These are phyloP conservation scores for Furnarius figulus DNA, from an alignment of 2,113 vertebrate genomes.

Conservation along the genomic window DNA sequence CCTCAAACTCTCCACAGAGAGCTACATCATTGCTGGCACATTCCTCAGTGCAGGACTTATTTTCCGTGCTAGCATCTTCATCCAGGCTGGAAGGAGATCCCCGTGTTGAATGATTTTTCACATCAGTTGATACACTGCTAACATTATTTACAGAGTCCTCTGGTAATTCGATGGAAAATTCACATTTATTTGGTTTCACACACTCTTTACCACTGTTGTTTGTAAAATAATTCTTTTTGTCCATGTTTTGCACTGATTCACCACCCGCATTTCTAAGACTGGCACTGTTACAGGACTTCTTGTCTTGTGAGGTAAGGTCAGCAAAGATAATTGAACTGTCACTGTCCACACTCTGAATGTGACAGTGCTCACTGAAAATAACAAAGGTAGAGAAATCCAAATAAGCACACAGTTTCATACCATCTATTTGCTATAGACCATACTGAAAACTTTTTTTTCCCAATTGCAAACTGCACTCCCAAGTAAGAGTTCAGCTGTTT, in stretches of 20 bases:
- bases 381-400: background rate
- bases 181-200: background rate
- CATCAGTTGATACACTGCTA: background rate
- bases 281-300: background rate
- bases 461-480: background rate
- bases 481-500: background rate
- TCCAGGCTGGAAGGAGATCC: background rate
- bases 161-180: background rate
- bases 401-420: background rate
- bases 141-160: background rate
- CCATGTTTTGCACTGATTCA: slow-evolving; percentile 33
- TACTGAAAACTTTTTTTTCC: background rate
- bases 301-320: slow-evolving; percentile 66
- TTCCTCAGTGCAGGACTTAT: slow-evolving; percentile 28
- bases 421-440: background rate
- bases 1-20: slow-evolving; percentile 68
- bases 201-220: background rate
- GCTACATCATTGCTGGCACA: slow-evolving; percentile 38
- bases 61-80: background rate
- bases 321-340: slow-evolving; percentile 87
- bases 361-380: slow-evolving; percentile 32
- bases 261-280: background rate
- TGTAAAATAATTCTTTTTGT: background rate
- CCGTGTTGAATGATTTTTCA: background rate
- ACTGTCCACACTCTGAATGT: slow-evolving; percentile 67